Base-by-base conservation (phyloP, 2,113 vertebrate species). In the Porphyrio hochstetteri region DNA sequence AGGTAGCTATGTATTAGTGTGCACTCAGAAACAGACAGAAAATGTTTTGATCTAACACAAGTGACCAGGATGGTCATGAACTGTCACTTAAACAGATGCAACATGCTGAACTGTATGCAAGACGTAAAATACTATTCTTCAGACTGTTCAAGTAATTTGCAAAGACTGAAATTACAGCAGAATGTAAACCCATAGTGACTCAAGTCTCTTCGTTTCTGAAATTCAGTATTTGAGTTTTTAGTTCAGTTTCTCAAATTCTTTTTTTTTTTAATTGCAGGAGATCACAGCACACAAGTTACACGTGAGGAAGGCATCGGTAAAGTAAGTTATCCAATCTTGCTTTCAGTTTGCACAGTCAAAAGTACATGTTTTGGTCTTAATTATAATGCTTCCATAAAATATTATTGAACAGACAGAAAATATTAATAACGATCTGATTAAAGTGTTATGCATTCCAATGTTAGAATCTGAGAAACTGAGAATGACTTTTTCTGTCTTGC, bases 401-500 rank as follows among this genome's bases (percentile, higher is more conserved):
- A 60, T 70, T 59, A 67, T 59, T 7, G 56, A 70, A 56, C 27
- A 68, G 71, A 55, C 27, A 78, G 59, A 80, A 91, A 93, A 77
- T 33, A 53, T 9, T 27, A 53, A 36, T 74, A 88, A 77, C 33
- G 29, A 74, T 28, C 33, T 53, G n/a, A 64, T 80, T 64, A 75
- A 60, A 67, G 65, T 40, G 35, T 71, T 63, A 5, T 77, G n/a
- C 20, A n/a, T 74, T 33, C 35, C 61, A 64, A 42, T 38, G 76
- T 48, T 14, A 78, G 40, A 87, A 83, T 46, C 31, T 18, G 50
- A 65, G 55, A 82, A 95, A 75, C n/a, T 11, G 50, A 50, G 50
- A 87, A 61, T 82, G 4, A 36, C 40, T 93, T 95, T 82, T 94
- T 79, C 83, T 79, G 35, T 94, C 50, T 53, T 86, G 81, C 96